Percentiles rank a stretch among this genome's conserved stretches.
phyloP scores from a whole-genome alignment of 2,797 vertebrate genomes.

The Sebastes trivittatus region DNA sequence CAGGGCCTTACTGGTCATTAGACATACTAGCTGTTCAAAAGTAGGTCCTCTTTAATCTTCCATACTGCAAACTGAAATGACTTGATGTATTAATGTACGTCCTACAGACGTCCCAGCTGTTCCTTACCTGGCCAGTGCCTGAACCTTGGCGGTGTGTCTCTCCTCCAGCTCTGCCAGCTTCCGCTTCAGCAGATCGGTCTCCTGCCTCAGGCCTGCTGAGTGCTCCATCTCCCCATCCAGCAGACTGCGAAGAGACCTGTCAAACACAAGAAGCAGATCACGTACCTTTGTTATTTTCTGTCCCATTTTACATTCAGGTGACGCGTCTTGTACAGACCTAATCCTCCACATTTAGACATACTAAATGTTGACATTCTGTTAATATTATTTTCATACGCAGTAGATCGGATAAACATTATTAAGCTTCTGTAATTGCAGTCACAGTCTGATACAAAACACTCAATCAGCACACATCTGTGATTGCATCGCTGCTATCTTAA shows the following conservation, averaged over 20 bases:
- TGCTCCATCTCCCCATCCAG: conserved; percentile 98
- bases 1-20: no score
- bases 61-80: neutral
- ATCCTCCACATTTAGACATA: neutral
- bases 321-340: neutral
- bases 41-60: neutral
- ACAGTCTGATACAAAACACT: conserved; percentile 21
- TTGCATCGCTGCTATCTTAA: conserved; percentile 22
- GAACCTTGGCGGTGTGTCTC: conserved; percentile 89
- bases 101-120: neutral
- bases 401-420: conserved; percentile 26
- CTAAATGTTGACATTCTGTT: neutral
- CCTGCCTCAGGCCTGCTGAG: conserved; percentile 91
- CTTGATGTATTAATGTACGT: rapidly evolving
- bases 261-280: neutral
- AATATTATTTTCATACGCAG: conserved; percentile 17
- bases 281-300: neutral
- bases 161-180: conserved; percentile 92
- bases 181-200: conserved; percentile 88
- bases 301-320: neutral
- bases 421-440: conserved; percentile 34
- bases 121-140: conserved; percentile 91
- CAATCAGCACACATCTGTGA: conserved; percentile 39
- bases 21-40: neutral
- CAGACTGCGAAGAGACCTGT: conserved; percentile 92